Percentiles rank a stretch among this genome's conserved stretches.
These are phyloP conservation scores for Neolamprologus toae DNA, from an alignment of 2,113 vertebrate genomes.

Conservation along the genomic window DNA sequence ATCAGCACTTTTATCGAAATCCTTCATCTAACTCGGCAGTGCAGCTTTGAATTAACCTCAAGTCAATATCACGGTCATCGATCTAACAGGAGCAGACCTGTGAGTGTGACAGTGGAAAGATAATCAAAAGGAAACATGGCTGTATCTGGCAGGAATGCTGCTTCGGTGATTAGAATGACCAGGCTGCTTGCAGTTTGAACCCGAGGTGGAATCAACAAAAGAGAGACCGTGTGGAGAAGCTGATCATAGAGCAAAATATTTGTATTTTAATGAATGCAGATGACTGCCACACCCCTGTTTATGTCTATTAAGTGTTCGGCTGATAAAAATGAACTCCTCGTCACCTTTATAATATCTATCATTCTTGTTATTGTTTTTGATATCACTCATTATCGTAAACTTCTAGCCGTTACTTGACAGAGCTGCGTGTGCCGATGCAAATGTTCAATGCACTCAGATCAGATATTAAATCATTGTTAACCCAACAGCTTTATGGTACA, in stretches of 20 bases:
- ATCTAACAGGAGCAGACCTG: constrained; percentile 49
- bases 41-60: constrained; percentile 54
- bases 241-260: not conserved
- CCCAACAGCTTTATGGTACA: not conserved
- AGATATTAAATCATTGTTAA: not conserved
- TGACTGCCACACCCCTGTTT: not conserved
- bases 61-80: constrained; percentile 55
- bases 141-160: not conserved
- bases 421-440: not conserved
- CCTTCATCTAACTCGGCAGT: constrained; percentile 39
- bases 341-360: not conserved
- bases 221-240: not conserved
- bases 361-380: not conserved
- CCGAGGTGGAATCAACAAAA: not conserved
- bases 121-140: constrained; percentile 37
- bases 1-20: constrained; percentile 27
- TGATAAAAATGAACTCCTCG: not conserved
- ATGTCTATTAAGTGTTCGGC: not conserved
- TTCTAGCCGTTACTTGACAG: not conserved
- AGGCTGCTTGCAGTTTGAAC: not conserved
- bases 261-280: not conserved
- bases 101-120: constrained; percentile 47
- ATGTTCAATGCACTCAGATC: not conserved
- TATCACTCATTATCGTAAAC: not conserved
- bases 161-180: not conserved